Evolutionary conservation across 1,140 invertebrate species (phyloP), one percentile per base, ranked within the genome.

Genomic region (Aphaenogaster ashmeadi): DNA sequence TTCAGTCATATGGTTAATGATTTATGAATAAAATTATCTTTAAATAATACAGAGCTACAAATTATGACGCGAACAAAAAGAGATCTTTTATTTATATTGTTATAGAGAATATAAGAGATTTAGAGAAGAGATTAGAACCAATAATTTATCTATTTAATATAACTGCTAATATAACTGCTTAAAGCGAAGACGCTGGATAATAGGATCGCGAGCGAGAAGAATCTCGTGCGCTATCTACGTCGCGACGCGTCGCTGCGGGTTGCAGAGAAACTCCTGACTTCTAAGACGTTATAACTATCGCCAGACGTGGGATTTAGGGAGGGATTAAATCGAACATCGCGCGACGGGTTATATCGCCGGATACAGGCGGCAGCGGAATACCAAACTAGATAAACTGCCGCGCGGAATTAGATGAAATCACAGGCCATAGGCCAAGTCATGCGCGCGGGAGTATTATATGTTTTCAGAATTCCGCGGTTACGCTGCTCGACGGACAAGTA

Each of bases 321-420:
- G 47, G 69, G 69, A 86, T 90, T 85, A 90, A 90, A 83, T 88
- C 52, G 86, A 87, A 72, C 54, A 85, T 78, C 71, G 75, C 54
- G 79, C 44, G 33, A 36, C 44, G 41, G 38, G 77, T 44, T 85
- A 52, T 78, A 89, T 54, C 60, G 27, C 60, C 50, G 67, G 62
- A 27, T 62, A 75, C 54, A 62, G 5, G 36, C 56, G 58, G 54
- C 58, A 33, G n/a, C 41, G 74, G 86, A 89, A 92, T 92, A 92
- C 85, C 64, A 81, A 91, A 91, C 64, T 84, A 89, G 79, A 91
- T 92, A 92, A 92, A 88, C 71, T 56, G 47, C 80, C 64, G 86
- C 60, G 69, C 38, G n/a, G 47, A 41, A 54, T 56, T 58, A 62
- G 50, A 60, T 66, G 77, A 11, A 18, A 44, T 7, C 9, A 77